A percentile compares a stretch with the other conserved stretches of the same genome.
phyloP scores from a whole-genome alignment of 1,140 invertebrate genomes.

The Philopotamus ludificatus region DNA sequence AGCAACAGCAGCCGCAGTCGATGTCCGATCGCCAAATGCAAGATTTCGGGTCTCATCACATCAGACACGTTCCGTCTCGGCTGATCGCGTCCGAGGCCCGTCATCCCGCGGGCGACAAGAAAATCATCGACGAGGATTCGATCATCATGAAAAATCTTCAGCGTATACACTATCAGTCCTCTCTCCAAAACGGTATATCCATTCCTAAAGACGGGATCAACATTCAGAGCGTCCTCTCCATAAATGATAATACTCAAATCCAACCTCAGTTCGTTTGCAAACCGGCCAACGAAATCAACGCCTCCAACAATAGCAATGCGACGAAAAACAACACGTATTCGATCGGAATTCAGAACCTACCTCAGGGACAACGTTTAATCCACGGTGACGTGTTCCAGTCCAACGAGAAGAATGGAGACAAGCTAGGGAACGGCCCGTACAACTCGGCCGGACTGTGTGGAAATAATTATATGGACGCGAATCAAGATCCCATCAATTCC shows the following conservation, averaged over 20 bases:
- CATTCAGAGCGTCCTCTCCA: conserved; percentile 3
- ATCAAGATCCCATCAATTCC: conserved; percentile 14
- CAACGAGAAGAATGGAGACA: conserved; percentile 16
- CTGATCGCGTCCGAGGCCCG: not conserved
- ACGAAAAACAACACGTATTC: conserved; percentile 31
- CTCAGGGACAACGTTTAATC: conserved; percentile 25
- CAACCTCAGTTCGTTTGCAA: conserved; percentile 31
- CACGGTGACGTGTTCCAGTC: conserved; percentile 31
- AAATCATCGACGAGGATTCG: conserved; percentile 19
- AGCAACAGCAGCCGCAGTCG: not conserved
- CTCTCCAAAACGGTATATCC: conserved; percentile 29
- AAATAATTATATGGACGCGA: conserved; percentile 28
- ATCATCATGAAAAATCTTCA: conserved; percentile 13
- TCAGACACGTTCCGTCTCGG: not conserved
- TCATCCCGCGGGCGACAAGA: conserved; percentile 8
- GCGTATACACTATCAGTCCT: conserved; percentile 32
- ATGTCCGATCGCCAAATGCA: not conserved
- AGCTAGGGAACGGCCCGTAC: conserved; percentile 14
- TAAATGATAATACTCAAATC: conserved; percentile 19
- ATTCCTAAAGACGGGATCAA: conserved; percentile 27
- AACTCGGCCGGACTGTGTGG: conserved; percentile 7
- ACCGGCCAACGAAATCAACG: conserved; percentile 13
- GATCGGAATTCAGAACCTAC: conserved; percentile 28
- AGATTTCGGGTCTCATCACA: not conserved
- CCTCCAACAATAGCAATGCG: conserved; percentile 10